Evolutionary conservation across 92 coral and sea anemone genomes (phyloP).

Genomic region (Ricordea florida): DNA sequence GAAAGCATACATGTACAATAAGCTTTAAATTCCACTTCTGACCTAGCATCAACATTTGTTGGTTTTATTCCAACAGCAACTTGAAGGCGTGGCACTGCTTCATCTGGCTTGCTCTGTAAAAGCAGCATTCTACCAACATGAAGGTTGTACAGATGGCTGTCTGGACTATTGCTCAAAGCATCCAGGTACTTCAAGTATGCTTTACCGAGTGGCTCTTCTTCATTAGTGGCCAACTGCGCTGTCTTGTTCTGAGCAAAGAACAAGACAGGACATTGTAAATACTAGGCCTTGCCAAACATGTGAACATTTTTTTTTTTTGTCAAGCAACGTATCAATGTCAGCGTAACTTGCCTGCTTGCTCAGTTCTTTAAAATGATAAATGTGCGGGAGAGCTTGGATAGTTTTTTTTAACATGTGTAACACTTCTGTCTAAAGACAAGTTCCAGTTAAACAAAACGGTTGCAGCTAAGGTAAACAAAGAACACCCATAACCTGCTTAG

Average conservation of each 20-base stretch:
- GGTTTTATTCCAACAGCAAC: slow-evolving; percentile 91
- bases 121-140: slow-evolving; percentile 92
- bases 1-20: too few species aligned
- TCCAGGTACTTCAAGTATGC: slow-evolving; percentile 91
- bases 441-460: too few species aligned
- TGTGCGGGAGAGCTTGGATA: too few species aligned
- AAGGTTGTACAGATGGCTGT: slow-evolving; percentile 84
- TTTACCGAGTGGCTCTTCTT: slow-evolving; percentile 89
- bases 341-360: too few species aligned
- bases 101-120: slow-evolving; percentile 83
- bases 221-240: slow-evolving; percentile 78
- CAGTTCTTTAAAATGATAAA: too few species aligned
- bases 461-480: too few species aligned
- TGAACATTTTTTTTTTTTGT: too few species aligned
- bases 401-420: too few species aligned
- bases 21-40: not conserved
- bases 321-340: too few species aligned
- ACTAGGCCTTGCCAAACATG: too few species aligned
- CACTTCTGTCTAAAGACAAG: too few species aligned
- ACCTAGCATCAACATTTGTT: slow-evolving; percentile 85
- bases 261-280: not conserved
- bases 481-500: too few species aligned
- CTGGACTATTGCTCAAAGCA: slow-evolving; percentile 74
- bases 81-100: slow-evolving; percentile 80
- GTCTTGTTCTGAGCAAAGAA: slow-evolving; percentile 47